Evolutionary conservation across 2,797 vertebrate species (phyloP).

Genomic region (Lepus oiostolus): DNA sequence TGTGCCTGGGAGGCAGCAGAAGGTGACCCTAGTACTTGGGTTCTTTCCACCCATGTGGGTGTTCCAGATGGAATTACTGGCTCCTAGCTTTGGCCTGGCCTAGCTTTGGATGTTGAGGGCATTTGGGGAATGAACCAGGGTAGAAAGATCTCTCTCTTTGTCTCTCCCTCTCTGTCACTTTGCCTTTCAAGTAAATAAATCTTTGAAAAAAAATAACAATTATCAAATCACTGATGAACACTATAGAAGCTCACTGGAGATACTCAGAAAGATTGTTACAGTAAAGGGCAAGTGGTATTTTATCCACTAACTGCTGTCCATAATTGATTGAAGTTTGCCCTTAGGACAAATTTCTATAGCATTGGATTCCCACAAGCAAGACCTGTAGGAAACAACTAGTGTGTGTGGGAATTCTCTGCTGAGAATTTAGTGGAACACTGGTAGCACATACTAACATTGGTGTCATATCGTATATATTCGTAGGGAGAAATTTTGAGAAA

Average conservation of each 20-base stretch:
- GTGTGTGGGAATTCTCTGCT: not conserved
- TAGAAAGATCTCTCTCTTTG: too few species aligned
- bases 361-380: not conserved
- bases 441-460: not conserved
- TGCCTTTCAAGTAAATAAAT: too few species aligned
- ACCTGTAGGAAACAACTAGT: not conserved
- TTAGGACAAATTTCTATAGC: not conserved
- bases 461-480: not conserved
- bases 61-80: too few species aligned
- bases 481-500: slow-evolving; percentile 34
- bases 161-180: too few species aligned
- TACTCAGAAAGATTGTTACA: not conserved
- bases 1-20: too few species aligned
- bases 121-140: too few species aligned
- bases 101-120: too few species aligned
- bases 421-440: not conserved
- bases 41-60: too few species aligned
- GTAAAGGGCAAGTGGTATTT: not conserved
- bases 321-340: not conserved
- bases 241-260: not conserved
- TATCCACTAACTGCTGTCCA: not conserved
- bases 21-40: too few species aligned
- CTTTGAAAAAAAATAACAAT: not conserved
- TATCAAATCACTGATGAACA: not conserved
- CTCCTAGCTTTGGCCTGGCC: too few species aligned